Base-by-base conservation (phyloP, 2,113 vertebrate species). In the Tetrao urogallus region DNA sequence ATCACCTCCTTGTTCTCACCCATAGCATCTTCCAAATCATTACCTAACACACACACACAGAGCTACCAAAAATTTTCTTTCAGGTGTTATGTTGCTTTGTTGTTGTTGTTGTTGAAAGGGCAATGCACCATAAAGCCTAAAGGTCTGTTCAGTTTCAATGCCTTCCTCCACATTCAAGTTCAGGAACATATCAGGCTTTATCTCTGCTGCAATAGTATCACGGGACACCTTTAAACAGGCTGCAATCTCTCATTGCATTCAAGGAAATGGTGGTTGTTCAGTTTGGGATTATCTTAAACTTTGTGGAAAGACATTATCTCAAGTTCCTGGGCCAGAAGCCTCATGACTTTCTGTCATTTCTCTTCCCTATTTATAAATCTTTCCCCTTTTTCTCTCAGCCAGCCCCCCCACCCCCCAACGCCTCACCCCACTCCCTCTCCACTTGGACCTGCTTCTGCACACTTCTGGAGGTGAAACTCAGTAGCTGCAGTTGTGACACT, bases 401-500 rank as follows among this genome's bases (percentile, higher is more conserved):
- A 17, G 42, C 45, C 9, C 45, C 47, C 3, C 48, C 48, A 18
- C 22, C 63, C 24, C 40, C 40, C 40, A 40, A 40, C 19, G 9
- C 47, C 3, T 22, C 48, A 18, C 48, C 45, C 12, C 88, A 63
- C 65, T 42, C 67, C 69, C 56, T 96, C 66, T 83, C 81, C 54
- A 81, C 74, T 30, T 65, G 45, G 27, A 84, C 86, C 82, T 64
- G 64, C 36, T 88, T 89, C 84, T 77, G 75, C 22, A 10, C 11
- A 6, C 67, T 79, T 92, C 86, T 20, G 63, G 90, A 96, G 94
- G 86, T 93, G 89, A 96, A 94, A 95, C 72, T 22, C 4, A 43
- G 45, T 60, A 70, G 73, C 84, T 91, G 50, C 12, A 92, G 78
- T 95, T 97, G 95, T 97, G 95, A 97, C 95, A 97, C 85, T 97